Evolutionary conservation across 2,888 invertebrate genomes (phyloP).

Genomic region (Plagodis dolabraria): DNA sequence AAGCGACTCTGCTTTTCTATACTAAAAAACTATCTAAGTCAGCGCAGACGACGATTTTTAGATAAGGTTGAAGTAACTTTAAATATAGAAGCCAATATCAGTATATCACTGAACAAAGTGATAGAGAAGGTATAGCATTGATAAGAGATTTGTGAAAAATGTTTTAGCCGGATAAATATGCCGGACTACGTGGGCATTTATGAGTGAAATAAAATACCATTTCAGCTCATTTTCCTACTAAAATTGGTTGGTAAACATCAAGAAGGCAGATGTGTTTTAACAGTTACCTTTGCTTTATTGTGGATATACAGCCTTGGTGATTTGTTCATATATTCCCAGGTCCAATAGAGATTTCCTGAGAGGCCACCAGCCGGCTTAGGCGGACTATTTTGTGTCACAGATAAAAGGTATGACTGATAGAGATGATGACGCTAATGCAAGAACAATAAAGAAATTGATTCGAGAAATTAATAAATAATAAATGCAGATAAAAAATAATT

Average conservation of each 20-base stretch:
- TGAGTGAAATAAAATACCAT: background rate
- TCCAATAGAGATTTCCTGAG: background rate
- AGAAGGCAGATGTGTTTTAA: too few species aligned
- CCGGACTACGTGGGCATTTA: too few species aligned
- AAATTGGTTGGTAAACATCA: too few species aligned
- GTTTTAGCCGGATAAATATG: slow-evolving; percentile 4
- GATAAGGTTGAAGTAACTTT: slow-evolving; percentile 19
- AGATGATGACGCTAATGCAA: too few species aligned
- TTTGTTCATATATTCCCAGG: too few species aligned
- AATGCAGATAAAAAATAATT: too few species aligned
- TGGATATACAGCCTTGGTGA: background rate
- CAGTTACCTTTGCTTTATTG: too few species aligned
- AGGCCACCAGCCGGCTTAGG: background rate
- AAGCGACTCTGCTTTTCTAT: background rate
- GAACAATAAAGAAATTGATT: too few species aligned
- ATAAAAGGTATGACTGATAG: too few species aligned
- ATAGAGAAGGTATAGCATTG: slow-evolving; percentile 9
- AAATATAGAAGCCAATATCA: slow-evolving; percentile 26
- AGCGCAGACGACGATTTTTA: slow-evolving; percentile 5
- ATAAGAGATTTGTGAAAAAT: background rate
- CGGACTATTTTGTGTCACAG: too few species aligned
- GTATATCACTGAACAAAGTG: slow-evolving; percentile 26
- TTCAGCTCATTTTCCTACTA: too few species aligned
- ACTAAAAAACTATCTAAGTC: slow-evolving; percentile 8
- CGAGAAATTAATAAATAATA: too few species aligned